Conservation (phyloP, 2,888 invertebrate genomes). For the Clitarchus hookeri region DNA sequence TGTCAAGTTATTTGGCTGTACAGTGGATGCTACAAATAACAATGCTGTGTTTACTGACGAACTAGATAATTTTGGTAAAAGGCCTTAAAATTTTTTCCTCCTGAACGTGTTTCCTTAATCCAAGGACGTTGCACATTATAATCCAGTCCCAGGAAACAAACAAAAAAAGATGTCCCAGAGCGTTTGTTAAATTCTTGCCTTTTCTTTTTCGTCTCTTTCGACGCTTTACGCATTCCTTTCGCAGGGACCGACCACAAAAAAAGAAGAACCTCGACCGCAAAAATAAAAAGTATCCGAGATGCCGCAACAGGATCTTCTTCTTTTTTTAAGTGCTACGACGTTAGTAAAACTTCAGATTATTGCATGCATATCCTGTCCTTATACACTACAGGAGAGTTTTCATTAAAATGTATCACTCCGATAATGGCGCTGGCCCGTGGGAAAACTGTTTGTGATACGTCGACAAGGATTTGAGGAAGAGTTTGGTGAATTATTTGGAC, state of each 20-base stretch:
- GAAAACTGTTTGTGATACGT: background rate
- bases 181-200: background rate
- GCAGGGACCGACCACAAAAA: background rate
- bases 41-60: background rate
- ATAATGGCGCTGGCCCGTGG: background rate
- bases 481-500: background rate
- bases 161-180: background rate
- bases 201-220: constrained; percentile 8
- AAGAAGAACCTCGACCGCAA: background rate
- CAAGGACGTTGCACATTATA: background rate
- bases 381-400: no score
- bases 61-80: background rate
- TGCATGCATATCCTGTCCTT: background rate
- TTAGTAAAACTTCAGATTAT: background rate
- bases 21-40: background rate
- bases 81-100: background rate
- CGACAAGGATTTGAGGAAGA: background rate
- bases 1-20: no score
- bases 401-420: no score
- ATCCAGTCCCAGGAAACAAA: background rate
- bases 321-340: background rate
- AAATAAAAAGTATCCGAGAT: background rate
- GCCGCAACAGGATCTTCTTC: background rate
- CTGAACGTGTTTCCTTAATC: background rate
- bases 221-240: background rate